phyloP scores from a whole-genome alignment of 1,140 invertebrate genomes.

The Temnothorax longispinosus region DNA sequence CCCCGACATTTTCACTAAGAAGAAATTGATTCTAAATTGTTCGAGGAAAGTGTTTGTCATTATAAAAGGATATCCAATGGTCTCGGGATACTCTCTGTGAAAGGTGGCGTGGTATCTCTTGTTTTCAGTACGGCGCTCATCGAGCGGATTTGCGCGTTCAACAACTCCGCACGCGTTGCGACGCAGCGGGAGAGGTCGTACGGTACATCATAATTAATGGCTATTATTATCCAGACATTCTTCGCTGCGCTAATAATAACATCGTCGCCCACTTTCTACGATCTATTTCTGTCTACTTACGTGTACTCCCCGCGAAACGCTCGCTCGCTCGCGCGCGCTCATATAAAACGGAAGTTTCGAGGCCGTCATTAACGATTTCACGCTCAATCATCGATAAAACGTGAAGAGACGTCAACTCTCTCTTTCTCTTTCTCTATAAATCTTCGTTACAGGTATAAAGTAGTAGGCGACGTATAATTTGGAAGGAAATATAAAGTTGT shows the following conservation, averaged over 20 bases:
- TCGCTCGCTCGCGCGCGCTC: slow-evolving; percentile 34
- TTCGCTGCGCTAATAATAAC: slow-evolving; percentile 57
- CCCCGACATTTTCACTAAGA: background rate
- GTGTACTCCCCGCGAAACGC: slow-evolving; percentile 33
- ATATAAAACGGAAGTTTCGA: slow-evolving; percentile 23
- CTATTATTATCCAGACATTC: slow-evolving; percentile 63
- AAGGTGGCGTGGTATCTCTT: background rate
- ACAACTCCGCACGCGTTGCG: slow-evolving; percentile 33
- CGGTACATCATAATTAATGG: slow-evolving; percentile 59
- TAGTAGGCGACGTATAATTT: slow-evolving; percentile 9
- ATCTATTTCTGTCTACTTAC: slow-evolving; percentile 63
- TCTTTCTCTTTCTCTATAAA: background rate
- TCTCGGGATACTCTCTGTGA: background rate
- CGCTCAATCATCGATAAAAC: slow-evolving; percentile 39
- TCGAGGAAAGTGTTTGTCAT: background rate
- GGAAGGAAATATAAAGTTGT: background rate
- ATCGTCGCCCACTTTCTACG: slow-evolving; percentile 58
- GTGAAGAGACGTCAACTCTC: background rate
- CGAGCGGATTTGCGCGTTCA: background rate
- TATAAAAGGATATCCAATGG: background rate
- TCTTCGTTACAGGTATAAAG: background rate
- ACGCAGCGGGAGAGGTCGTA: slow-evolving; percentile 26
- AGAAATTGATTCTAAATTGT: background rate
- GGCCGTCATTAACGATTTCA: slow-evolving; percentile 43
- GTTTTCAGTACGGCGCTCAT: background rate